A percentile compares a stretch with the other conserved stretches of the same genome.
Conservation (phyloP, 2,888 invertebrate genomes). For the Ichneumon xanthorius region DNA sequence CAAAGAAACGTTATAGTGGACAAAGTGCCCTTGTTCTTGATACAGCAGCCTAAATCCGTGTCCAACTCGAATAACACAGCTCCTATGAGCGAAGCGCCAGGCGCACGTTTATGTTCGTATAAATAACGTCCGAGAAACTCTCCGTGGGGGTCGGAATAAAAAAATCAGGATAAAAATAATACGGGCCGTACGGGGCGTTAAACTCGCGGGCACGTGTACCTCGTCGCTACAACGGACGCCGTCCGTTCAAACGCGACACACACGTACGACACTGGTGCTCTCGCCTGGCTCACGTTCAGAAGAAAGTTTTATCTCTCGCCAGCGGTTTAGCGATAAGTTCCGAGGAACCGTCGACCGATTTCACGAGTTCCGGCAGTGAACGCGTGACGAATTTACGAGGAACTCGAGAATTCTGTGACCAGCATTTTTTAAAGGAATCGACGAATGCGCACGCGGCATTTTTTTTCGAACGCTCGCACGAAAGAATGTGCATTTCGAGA, state of each 20-base stretch:
- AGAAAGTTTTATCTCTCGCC: conserved; percentile 35
- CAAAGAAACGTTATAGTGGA: not conserved
- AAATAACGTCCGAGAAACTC: conserved; percentile 73
- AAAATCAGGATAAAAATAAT: conserved; percentile 78
- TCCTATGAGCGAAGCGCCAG: conserved; percentile 38
- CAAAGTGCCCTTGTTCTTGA: conserved; percentile 15
- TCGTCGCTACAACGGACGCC: conserved; percentile 16
- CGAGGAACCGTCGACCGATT: conserved; percentile 21
- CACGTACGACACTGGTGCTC: not conserved
- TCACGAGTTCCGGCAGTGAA: conserved; percentile 11
- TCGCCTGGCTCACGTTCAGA: conserved; percentile 20
- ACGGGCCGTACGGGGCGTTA: conserved; percentile 54
- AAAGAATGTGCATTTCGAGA: not conserved
- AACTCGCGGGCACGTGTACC: conserved; percentile 42
- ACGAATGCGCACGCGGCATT: not conserved
- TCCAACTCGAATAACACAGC: not conserved
- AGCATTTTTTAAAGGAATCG: conserved; percentile 23
- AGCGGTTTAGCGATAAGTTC: conserved; percentile 41
- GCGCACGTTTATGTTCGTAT: conserved; percentile 76
- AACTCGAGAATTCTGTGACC: conserved; percentile 70
- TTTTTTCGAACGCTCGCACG: conserved; percentile 7
- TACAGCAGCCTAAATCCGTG: not conserved
- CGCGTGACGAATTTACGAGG: conserved; percentile 46
- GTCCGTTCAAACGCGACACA: not conserved
- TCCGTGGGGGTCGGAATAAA: conserved; percentile 60